Percentiles rank a stretch among this genome's conserved stretches.
phyloP scores from a whole-genome alignment of 2,113 vertebrate species.

The Parotia lawesii region DNA sequence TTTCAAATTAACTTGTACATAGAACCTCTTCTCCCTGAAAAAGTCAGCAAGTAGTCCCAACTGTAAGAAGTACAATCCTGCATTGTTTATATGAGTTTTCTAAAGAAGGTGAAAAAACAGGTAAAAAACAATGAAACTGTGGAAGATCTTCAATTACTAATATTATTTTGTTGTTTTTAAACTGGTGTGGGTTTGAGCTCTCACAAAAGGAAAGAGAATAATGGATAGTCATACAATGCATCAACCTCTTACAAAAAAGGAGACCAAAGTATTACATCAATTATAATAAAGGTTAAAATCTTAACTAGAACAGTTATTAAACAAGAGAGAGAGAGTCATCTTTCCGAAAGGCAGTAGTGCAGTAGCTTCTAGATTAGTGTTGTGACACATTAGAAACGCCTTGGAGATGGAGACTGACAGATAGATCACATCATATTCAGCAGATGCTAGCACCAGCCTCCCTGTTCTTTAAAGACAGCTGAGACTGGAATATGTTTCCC shows the following conservation, averaged over 20 bases:
- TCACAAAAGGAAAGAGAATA: neutral
- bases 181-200: neutral
- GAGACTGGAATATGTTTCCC: neutral
- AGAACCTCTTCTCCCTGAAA: neutral
- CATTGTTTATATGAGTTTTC: neutral
- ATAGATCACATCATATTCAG: neutral
- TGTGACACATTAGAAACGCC: neutral
- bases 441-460: neutral
- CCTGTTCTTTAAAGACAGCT: neutral
- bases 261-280: neutral
- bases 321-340: neutral
- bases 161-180: neutral
- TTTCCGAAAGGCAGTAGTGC: neutral
- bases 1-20: neutral
- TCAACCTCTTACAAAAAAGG: neutral
- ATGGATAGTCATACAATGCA: neutral
- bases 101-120: neutral
- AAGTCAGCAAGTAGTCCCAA: neutral
- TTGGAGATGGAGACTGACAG: neutral
- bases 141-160: neutral
- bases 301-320: neutral
- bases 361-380: neutral
- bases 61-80: neutral
- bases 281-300: neutral
- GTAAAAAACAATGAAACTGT: neutral